These are phyloP conservation scores for Epirrhoe tristata DNA, from an alignment of 2,888 invertebrate genomes.

Conservation along the genomic window DNA sequence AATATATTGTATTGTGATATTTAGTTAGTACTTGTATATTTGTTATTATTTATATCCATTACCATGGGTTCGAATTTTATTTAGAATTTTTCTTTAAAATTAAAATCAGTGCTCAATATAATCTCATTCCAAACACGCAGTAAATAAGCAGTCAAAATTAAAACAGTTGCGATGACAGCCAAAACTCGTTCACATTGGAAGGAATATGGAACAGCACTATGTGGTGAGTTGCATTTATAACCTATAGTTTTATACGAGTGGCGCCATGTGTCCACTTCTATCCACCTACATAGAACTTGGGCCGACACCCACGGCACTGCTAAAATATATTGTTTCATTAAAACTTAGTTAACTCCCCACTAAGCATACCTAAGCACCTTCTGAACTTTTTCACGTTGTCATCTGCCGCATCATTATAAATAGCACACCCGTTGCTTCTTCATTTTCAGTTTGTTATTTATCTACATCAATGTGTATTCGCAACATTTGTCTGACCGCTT, in stretches of 20 bases:
- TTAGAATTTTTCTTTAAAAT: constrained; percentile 67
- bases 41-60: constrained; percentile 78
- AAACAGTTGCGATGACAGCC: constrained; percentile 78
- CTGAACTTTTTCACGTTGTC: constrained; percentile 32
- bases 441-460: constrained; percentile 12
- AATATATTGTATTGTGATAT: constrained; percentile 85
- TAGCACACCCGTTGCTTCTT: constrained; percentile 34
- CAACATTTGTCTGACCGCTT: constrained; percentile 13
- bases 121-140: constrained; percentile 83
- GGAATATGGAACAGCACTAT: constrained; percentile 84
- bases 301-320: constrained; percentile 17
- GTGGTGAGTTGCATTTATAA: constrained; percentile 81
- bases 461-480: background rate
- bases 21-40: constrained; percentile 76
- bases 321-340: constrained; percentile 18
- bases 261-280: constrained; percentile 59
- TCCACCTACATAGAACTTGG: constrained; percentile 13
- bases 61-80: constrained; percentile 79
- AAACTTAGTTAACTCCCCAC: constrained; percentile 6
- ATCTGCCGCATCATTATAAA: constrained; percentile 39
- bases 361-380: background rate
- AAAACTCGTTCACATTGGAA: constrained; percentile 85
- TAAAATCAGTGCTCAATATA: constrained; percentile 82
- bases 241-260: constrained; percentile 64
- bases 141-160: constrained; percentile 65